Conservation (phyloP, 2,797 vertebrate species). For the Gambusia yucatana region DNA sequence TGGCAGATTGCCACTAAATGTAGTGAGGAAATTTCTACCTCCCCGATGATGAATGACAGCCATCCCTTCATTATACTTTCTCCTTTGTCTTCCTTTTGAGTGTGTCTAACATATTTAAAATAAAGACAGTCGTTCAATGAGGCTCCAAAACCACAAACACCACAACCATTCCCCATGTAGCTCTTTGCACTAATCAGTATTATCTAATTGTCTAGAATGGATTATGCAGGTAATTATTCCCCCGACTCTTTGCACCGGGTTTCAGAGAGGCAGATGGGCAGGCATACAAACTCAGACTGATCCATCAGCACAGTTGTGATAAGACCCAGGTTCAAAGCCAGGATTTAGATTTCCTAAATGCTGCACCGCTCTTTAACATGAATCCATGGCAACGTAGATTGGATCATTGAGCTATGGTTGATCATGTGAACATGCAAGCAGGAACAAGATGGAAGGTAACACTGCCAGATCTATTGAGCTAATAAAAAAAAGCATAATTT, state of each 20-base stretch:
- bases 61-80: background rate
- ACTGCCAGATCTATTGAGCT: background rate
- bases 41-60: conserved; percentile 4
- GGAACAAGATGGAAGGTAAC: background rate
- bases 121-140: conserved; percentile 16
- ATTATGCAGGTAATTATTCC: conserved; percentile 81
- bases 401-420: background rate
- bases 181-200: conserved; percentile 75
- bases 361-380: background rate
- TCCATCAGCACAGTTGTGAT: conserved; percentile 8
- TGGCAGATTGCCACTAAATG: conserved; percentile 5
- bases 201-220: conserved; percentile 77
- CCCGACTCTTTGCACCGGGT: conserved; percentile 51
- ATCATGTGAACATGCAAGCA: background rate
- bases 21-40: conserved; percentile 13
- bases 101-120: conserved; percentile 15
- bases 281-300: conserved; percentile 23
- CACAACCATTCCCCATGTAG: conserved; percentile 61
- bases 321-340: conserved; percentile 14
- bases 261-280: conserved; percentile 50
- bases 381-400: background rate
- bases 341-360: background rate
- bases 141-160: conserved; percentile 8
- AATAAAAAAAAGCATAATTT: background rate
- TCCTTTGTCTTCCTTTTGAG: conserved; percentile 13